A percentile compares a stretch with the other conserved stretches of the same genome.
Evolutionary conservation across 1,140 invertebrate genomes (phyloP).

Genomic region (honey bee (Apis mellifera)): DNA sequence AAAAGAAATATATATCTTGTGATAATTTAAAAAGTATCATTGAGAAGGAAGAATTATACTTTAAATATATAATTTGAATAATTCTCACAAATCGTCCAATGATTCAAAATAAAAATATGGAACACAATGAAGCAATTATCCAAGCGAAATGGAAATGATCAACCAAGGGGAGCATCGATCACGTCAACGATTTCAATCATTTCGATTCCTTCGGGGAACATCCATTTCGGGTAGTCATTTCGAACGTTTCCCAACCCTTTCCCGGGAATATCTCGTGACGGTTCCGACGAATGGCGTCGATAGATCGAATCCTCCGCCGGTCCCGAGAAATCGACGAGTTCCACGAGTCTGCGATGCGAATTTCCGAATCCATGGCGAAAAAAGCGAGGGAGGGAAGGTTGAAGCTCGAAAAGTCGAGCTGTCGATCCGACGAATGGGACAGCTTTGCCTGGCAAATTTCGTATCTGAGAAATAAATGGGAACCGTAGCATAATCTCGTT

Average conservation of each 20-base stretch:
- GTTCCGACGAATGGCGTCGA: constrained; percentile 56
- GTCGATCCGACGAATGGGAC: constrained; percentile 56
- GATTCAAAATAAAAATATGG: no score
- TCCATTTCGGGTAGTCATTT: constrained; percentile 54
- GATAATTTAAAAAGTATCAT: no score
- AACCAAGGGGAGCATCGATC: not conserved
- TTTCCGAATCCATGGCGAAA: constrained; percentile 2
- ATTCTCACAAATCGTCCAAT: no score
- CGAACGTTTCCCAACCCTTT: constrained; percentile 18
- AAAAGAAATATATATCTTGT: no score
- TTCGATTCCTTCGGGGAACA: constrained; percentile 48
- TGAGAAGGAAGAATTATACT: no score
- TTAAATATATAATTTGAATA: no score
- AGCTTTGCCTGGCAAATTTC: constrained; percentile 25
- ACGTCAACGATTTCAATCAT: constrained; percentile 53
- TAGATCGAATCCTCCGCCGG: constrained; percentile 42
- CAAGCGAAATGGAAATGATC: not conserved
- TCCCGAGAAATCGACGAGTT: constrained; percentile 24
- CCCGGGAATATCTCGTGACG: constrained; percentile 37
- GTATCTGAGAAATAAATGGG: constrained; percentile 46
- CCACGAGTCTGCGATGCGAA: constrained; percentile 41
- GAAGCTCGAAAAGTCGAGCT: constrained; percentile 53
- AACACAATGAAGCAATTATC: not conserved
- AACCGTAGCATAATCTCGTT: constrained; percentile 17
- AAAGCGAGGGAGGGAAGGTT: not conserved